Conservation (phyloP, 2,113 vertebrate species). For the Fulica atra region DNA sequence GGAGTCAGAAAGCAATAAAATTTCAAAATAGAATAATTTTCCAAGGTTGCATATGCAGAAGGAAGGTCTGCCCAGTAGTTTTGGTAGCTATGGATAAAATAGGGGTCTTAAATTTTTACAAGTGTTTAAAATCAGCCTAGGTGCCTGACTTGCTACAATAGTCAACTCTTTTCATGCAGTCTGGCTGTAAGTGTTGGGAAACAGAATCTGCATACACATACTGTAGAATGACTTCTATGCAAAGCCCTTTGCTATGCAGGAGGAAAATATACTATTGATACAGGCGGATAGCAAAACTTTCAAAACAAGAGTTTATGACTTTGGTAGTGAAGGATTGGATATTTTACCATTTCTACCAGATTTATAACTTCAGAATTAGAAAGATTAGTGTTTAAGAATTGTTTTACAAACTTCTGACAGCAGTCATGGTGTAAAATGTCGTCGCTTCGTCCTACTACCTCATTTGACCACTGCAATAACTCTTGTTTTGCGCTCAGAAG, state of each 20-base stretch:
- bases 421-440: not conserved
- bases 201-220: fast-evolving
- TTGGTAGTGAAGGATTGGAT: not conserved
- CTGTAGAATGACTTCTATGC: not conserved
- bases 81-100: not conserved
- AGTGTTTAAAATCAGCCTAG: not conserved
- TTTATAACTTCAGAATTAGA: not conserved
- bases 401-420: not conserved
- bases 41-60: not conserved
- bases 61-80: not conserved
- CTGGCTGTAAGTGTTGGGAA: not conserved
- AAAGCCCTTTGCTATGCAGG: not conserved
- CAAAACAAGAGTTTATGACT: not conserved
- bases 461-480: not conserved
- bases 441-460: not conserved
- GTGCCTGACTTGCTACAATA: not conserved
- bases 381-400: not conserved
- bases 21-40: not conserved
- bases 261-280: not conserved
- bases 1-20: fast-evolving
- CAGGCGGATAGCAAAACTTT: not conserved
- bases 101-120: not conserved
- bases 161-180: not conserved
- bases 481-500: not conserved
- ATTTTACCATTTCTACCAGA: not conserved